Evolutionary conservation across 2,888 invertebrate genomes (phyloP).

Genomic region (Caenorhabditis plicata): DNA sequence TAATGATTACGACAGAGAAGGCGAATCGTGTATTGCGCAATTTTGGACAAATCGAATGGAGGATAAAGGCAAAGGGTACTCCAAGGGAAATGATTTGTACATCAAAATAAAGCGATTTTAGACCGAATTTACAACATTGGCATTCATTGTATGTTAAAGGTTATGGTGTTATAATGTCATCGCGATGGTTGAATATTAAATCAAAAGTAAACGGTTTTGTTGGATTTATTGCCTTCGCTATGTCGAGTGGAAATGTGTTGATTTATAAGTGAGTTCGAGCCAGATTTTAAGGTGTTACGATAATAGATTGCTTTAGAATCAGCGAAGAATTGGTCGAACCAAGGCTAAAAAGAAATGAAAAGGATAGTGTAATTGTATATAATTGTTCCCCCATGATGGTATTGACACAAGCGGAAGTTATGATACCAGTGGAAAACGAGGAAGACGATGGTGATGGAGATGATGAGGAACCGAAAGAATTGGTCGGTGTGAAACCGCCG

Average conservation of each 20-base stretch:
- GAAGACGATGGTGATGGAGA: constrained; percentile 9
- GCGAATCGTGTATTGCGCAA: constrained; percentile 16
- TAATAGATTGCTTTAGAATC: no score
- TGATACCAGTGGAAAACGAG: no score
- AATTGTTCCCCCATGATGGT: no score
- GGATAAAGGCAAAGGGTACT: no score
- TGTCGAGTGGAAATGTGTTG: constrained; percentile 26
- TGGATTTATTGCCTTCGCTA: constrained; percentile 33
- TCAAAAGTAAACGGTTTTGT: constrained; percentile 11
- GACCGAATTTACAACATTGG: constrained; percentile 8
- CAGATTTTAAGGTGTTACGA: no score
- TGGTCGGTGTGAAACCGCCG: constrained; percentile 12
- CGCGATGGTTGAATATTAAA: constrained; percentile 28
- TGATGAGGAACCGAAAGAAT: neutral
- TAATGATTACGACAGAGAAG: constrained; percentile 12
- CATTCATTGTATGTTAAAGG: constrained; percentile 8
- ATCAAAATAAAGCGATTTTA: neutral
- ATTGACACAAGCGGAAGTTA: no score
- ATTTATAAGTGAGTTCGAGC: constrained; percentile 29
- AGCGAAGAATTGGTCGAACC: no score
- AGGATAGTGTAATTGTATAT: no score
- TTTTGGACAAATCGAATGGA: constrained; percentile 23
- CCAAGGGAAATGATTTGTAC: no score
- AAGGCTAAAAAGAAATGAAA: no score
- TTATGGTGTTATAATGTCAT: constrained; percentile 18